Evolutionary conservation across 2,113 vertebrate genomes (phyloP).

Genomic region (Sus scrofa): T2T-Sscrofa CM000814.6:106027001-106027500

Average conservation of each 20-base stretch:
- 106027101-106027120: constrained; percentile 75
- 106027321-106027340: not conserved
- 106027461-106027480: not conserved
- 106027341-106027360: not conserved
- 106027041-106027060: constrained; percentile 57
- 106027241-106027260: not conserved
- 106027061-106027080: constrained; percentile 72
- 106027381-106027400: not conserved
- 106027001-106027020: constrained; percentile 75
- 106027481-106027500: not conserved
- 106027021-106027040: constrained; percentile 72
- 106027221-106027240: not conserved
- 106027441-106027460: not conserved
- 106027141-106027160: constrained; percentile 69
- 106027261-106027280: not conserved
- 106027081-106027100: constrained; percentile 53
- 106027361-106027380: not conserved
- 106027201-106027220: not conserved
- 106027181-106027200: constrained; percentile 60
- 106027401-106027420: constrained; percentile 29
- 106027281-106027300: not conserved
- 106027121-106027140: constrained; percentile 51
- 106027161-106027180: constrained; percentile 65
- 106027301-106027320: not conserved
- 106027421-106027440: not conserved